Conservation (phyloP, 1,140 invertebrate species). For the Drosophila aff. region DNA sequence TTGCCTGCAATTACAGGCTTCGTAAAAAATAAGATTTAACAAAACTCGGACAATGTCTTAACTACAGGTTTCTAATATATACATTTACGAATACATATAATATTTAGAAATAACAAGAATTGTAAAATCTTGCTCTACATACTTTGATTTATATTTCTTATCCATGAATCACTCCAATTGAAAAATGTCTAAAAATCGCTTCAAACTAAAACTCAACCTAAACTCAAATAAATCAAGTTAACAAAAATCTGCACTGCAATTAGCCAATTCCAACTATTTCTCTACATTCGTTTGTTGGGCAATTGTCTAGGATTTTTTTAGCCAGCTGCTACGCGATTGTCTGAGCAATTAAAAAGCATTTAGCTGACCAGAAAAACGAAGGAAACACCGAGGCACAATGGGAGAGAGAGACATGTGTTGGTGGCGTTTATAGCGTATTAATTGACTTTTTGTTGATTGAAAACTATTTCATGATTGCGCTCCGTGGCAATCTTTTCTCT, state of each 20-base stretch:
- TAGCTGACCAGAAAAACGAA: conserved; percentile 8
- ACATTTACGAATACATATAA: too few species aligned
- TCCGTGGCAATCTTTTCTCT: conserved; percentile 38
- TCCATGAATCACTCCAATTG: neutral
- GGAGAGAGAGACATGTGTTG: conserved; percentile 40
- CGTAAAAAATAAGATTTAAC: neutral
- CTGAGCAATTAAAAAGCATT: conserved; percentile 64
- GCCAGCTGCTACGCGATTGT: conserved; percentile 36
- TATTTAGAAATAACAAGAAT: neutral
- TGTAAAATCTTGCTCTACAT: neutral
- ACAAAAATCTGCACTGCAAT: conserved; percentile 48
- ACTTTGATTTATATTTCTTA: neutral
- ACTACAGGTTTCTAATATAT: too few species aligned
- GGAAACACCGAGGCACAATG: conserved; percentile 37
- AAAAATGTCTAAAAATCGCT: neutral
- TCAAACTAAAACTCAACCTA: neutral
- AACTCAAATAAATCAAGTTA: conserved; percentile 29
- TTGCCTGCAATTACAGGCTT: neutral
- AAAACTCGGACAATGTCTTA: neutral
- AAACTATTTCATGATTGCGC: conserved; percentile 63
- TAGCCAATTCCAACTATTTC: conserved; percentile 42
- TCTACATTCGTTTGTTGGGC: conserved; percentile 32
- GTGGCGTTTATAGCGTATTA: conserved; percentile 51
- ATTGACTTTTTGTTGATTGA: conserved; percentile 72
- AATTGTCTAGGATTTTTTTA: conserved; percentile 38